Evolutionary conservation across 1,140 invertebrate species (phyloP), one percentile per base, ranked within the genome.

Genomic region (Cheumatopsyche charites): DNA sequence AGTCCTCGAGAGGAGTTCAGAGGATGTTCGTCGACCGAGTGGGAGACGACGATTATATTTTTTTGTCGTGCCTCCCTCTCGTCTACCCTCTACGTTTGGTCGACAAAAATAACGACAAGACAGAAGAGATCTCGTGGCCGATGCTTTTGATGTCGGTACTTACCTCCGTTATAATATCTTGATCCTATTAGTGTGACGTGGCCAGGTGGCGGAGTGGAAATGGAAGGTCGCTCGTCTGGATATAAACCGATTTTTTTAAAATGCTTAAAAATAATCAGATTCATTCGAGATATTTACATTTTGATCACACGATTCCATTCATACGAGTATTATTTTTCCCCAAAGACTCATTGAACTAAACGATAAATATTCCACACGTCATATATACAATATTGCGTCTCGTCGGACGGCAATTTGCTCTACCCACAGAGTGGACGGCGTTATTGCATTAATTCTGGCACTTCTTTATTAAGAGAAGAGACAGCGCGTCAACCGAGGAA

Each of bases 71-170:
- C 15, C 21, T 13, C 26, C 41, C 62, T 74, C 62, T 19, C 71
- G 49, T n/a, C n/a, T n/a, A 74, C 9, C 29, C 29, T 36, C 29
- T 9, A 36, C 29, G 17, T 17, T 15, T n/a, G 23, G 55, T 49
- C 11, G 72, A 36, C 67, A 70, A 72, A 73, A 73, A 73, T 75
- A 75, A 75, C 71, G 71, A 75, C 70, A 72, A 75, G 70, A 70
- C 63, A 66, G 26, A 26, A 47, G 63, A 26, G 62, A 62, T 73
- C 52, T 42, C 63, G n/a, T 23, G 41, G 68, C 61, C 42, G 55
- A 47, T 55, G 66, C 63, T 68, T 75, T 75, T 75, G 74, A 75
- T 75, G 74, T 75, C 67, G 49, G 47, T 71, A 70, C 74, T 75
- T 72, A 75, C 36, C 55, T 29, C 29, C 65, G 15, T 66, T 36